Evolutionary conservation across 1,140 invertebrate species (phyloP).

Genomic region (Doryteuthis pealeii): DNA sequence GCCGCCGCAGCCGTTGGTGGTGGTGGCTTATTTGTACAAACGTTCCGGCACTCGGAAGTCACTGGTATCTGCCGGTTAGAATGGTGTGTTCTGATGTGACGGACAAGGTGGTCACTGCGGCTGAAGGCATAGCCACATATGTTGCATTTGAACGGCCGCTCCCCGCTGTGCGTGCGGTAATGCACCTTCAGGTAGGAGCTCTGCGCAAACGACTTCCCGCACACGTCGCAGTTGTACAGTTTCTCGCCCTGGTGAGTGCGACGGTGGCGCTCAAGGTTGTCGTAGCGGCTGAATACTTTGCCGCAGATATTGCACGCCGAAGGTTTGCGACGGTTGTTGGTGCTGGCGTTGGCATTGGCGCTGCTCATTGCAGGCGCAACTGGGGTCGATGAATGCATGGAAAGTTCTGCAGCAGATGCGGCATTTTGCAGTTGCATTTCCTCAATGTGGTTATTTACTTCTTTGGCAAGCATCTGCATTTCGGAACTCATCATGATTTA

Average conservation of each 20-base stretch:
- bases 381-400: no score
- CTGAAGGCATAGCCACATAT: conserved; percentile 13
- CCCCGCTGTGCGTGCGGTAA: not conserved
- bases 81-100: conserved; percentile 8
- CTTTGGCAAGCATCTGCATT: no score
- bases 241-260: conserved; percentile 50
- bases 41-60: not conserved
- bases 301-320: conserved; percentile 26
- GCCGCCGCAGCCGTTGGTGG: conserved; percentile 62
- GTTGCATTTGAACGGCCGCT: conserved; percentile 10
- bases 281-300: conserved; percentile 21
- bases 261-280: conserved; percentile 42
- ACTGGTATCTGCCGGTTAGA: not conserved
- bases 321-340: conserved; percentile 13
- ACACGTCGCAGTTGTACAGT: conserved; percentile 55
- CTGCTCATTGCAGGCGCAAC: no score
- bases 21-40: not conserved
- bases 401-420: no score
- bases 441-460: no score
- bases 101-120: not conserved
- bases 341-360: no score
- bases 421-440: no score
- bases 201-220: conserved; percentile 33
- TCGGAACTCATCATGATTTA: no score
- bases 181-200: conserved; percentile 7